Conservation (phyloP, 2,113 vertebrate species). For the Thunnus maccoyii region DNA sequence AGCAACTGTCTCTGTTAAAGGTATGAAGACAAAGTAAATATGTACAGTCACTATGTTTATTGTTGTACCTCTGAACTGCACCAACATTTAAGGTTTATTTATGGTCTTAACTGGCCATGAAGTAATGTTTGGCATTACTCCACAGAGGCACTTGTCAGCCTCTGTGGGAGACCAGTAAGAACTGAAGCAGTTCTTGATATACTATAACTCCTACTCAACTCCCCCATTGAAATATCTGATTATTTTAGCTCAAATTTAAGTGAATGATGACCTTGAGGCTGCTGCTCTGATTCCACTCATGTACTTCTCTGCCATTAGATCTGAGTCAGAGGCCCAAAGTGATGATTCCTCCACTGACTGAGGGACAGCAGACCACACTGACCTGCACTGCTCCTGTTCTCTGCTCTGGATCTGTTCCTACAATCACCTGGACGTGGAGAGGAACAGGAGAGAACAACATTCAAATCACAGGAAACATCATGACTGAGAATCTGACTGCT, state of each 20-base stretch:
- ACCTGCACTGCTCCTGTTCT: conserved; percentile 57
- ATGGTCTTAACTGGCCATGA: not conserved
- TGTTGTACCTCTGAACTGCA: not conserved
- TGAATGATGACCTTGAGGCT: not conserved
- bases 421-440: conserved; percentile 60
- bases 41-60: not conserved
- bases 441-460: not conserved
- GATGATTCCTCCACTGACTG: conserved; percentile 49
- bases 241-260: not conserved
- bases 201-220: not conserved
- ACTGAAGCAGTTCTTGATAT: not conserved
- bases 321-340: conserved; percentile 58
- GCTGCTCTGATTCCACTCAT: not conserved
- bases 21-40: conserved; percentile 36
- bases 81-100: not conserved
- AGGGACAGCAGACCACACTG: conserved; percentile 52
- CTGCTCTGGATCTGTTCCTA: conserved; percentile 22
- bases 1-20: conserved; percentile 46
- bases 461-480: conserved; percentile 2
- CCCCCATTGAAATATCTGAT: not conserved
- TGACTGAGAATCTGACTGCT: not conserved
- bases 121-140: not conserved
- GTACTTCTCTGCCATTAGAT: conserved; percentile 23
- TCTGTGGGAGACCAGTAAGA: not conserved
- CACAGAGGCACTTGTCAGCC: not conserved